Conservation (phyloP, 2,888 invertebrate genomes). For the Caenorhabditis auriculariae region DNA sequence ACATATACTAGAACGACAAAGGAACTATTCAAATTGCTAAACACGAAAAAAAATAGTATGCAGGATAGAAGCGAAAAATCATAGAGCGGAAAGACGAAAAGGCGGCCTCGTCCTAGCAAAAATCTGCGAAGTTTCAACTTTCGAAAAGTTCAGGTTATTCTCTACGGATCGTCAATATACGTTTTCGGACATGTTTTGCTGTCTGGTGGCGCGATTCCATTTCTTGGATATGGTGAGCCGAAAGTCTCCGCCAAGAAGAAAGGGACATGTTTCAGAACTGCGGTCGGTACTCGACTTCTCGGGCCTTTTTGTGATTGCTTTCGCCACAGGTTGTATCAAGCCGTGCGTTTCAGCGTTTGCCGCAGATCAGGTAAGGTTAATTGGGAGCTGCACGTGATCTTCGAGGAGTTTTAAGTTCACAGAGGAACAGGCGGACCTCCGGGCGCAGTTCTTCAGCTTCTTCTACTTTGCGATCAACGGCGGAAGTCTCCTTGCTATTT, state of each 20-base stretch:
- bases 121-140: too few relatives aligned
- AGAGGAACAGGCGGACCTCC: conserved; percentile 73
- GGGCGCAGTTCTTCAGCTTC: conserved; percentile 85
- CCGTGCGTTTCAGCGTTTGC: conserved; percentile 93
- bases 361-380: conserved; percentile 73
- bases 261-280: conserved; percentile 4
- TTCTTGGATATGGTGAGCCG: conserved; percentile 10
- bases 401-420: conserved; percentile 42
- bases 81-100: too few relatives aligned
- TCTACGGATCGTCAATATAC: conserved; percentile 71
- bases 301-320: conserved; percentile 77
- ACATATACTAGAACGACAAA: too few relatives aligned
- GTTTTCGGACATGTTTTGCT: conserved; percentile 65
- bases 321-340: conserved; percentile 92
- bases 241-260: background rate
- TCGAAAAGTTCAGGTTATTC: conserved; percentile 38
- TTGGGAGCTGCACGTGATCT: background rate
- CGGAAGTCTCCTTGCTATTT: conserved; percentile 69
- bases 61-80: background rate
- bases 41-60: background rate
- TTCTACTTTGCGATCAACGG: conserved; percentile 91
- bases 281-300: conserved; percentile 66
- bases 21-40: too few relatives aligned
- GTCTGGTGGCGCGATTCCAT: conserved; percentile 66
- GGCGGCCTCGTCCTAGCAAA: background rate